phyloP scores from a whole-genome alignment of 30 jellyfish, hydroid and myxozoan genomes.

The Calvadosia cruxmelitensis region DNA sequence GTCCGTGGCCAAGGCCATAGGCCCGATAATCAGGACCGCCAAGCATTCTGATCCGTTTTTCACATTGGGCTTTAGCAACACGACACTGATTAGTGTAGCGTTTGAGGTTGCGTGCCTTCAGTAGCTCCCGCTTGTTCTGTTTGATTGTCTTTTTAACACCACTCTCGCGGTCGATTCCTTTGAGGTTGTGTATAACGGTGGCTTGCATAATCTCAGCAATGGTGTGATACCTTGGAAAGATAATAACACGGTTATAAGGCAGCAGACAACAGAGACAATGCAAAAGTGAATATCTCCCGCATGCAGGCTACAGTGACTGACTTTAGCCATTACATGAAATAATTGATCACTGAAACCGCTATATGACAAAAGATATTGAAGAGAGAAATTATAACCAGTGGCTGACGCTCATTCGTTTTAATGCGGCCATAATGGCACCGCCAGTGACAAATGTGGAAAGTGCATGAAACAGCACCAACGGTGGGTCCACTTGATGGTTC shows the following conservation, averaged over 20 bases:
- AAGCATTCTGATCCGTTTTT: constrained; percentile 68
- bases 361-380: too few relatives aligned
- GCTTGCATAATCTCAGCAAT: constrained; percentile 99
- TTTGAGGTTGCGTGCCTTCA: constrained; percentile 77
- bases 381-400: too few relatives aligned
- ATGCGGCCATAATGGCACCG: too few relatives aligned
- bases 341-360: too few relatives aligned
- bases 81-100: constrained; percentile 91
- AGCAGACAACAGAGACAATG: neutral
- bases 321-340: too few relatives aligned
- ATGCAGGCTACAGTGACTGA: too few relatives aligned
- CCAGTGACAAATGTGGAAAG: too few relatives aligned
- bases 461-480: too few relatives aligned
- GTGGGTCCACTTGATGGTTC: too few relatives aligned
- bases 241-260: neutral
- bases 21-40: constrained; percentile 96
- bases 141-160: constrained; percentile 52
- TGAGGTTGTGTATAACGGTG: constrained; percentile 86
- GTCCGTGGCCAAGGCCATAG: constrained; percentile 89
- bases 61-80: constrained; percentile 88
- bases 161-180: constrained; percentile 51
- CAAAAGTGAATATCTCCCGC: neutral
- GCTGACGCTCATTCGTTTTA: too few relatives aligned
- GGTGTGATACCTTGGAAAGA: constrained; percentile 72
- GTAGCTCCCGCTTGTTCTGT: constrained; percentile 63